Percentiles rank a stretch among this genome's conserved stretches.
Evolutionary conservation across 2,797 vertebrate species (phyloP).

Genomic region (Eleutherodactylus coqui): DNA sequence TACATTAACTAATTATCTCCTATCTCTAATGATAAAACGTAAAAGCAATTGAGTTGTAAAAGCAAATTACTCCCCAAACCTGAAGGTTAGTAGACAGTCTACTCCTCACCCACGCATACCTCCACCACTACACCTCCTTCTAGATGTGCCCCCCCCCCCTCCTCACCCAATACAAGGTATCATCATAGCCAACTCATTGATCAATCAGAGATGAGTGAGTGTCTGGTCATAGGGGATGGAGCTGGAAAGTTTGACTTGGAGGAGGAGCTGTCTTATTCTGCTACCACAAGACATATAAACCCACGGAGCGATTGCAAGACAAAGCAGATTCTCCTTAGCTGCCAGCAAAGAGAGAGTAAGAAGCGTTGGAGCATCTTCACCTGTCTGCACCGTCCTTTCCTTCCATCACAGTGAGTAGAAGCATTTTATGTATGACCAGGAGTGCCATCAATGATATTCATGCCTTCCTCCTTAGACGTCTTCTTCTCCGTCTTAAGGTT

Average conservation of each 20-base stretch:
- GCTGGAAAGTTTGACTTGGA: constrained; percentile 44
- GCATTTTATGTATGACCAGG: background rate
- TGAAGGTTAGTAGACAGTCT: constrained; percentile 59
- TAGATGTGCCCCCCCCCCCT: background rate
- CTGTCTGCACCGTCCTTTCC: constrained; percentile 37
- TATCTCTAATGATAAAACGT: constrained; percentile 23
- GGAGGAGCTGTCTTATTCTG: constrained; percentile 51
- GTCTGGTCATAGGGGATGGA: constrained; percentile 41
- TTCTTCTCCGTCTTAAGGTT: background rate
- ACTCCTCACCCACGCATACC: constrained; percentile 42
- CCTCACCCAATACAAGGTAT: background rate
- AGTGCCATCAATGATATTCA: background rate
- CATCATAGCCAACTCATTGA: constrained; percentile 58
- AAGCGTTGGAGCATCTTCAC: constrained; percentile 16
- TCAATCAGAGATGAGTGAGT: constrained; percentile 61
- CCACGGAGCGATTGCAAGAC: constrained; percentile 46
- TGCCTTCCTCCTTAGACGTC: background rate
- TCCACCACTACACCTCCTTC: background rate
- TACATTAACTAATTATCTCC: constrained; percentile 24
- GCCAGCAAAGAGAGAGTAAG: constrained; percentile 30
- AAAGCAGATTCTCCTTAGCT: constrained; percentile 51
- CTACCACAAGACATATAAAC: constrained; percentile 64
- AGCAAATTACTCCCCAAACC: constrained; percentile 41
- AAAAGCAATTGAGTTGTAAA: constrained; percentile 58
- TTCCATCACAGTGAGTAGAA: constrained; percentile 51